Evolutionary conservation across 2,113 vertebrate genomes (phyloP).

Genomic region (Verasper variegatus): DNA sequence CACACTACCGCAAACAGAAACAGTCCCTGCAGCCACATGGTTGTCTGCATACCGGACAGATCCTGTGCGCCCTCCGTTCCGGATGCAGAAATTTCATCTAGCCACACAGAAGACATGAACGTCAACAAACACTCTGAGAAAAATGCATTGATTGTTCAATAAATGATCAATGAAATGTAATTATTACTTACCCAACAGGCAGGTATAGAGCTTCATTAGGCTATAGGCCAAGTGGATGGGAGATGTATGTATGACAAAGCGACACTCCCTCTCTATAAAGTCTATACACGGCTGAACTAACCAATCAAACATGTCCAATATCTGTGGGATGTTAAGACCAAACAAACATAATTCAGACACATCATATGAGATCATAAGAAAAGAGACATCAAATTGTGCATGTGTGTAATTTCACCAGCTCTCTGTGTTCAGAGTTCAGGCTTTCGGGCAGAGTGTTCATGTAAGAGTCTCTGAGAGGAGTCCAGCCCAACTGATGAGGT

Average conservation of each 20-base stretch:
- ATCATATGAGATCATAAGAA: background rate
- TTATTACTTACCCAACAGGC: conserved; percentile 86
- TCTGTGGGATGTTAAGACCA: conserved; percentile 69
- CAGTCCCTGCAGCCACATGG: conserved; percentile 89
- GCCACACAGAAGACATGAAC: conserved; percentile 23
- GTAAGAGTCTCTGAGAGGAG: conserved; percentile 91
- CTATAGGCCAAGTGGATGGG: conserved; percentile 86
- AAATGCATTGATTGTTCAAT: background rate
- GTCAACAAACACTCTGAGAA: conserved; percentile 7
- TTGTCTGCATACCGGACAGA: conserved; percentile 87
- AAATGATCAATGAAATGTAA: background rate
- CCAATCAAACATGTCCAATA: conserved; percentile 90
- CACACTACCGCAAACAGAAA: conserved; percentile 92
- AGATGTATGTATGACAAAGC: conserved; percentile 87
- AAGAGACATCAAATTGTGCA: background rate
- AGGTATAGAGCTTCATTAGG: conserved; percentile 89
- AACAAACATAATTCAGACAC: background rate
- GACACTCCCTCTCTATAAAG: conserved; percentile 85
- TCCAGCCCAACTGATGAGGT: conserved; percentile 90
- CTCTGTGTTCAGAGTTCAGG: conserved; percentile 82
- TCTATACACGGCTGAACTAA: conserved; percentile 90
- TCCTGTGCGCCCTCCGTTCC: conserved; percentile 68
- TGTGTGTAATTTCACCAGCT: conserved; percentile 81
- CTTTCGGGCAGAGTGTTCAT: conserved; percentile 85
- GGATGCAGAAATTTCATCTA: conserved; percentile 86